Percentiles rank a stretch among this genome's conserved stretches.
Evolutionary conservation across 92 coral and sea anemone genomes (phyloP).

Genomic region (Desmophyllum pertusum): DNA sequence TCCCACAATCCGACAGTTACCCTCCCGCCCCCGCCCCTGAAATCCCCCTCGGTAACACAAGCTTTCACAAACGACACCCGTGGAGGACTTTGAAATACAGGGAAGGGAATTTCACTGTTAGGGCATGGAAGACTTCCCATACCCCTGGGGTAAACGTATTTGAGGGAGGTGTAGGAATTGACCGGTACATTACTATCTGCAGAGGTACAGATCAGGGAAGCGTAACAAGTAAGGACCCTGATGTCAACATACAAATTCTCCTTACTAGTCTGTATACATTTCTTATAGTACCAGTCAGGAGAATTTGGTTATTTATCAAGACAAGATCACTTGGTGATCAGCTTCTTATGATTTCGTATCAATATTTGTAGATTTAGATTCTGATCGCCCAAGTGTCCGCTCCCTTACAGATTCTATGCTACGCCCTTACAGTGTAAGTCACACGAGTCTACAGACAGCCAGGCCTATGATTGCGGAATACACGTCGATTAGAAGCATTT

Average conservation of each 20-base stretch:
- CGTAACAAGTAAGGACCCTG: not conserved
- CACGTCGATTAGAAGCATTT: slow-evolving; percentile 16
- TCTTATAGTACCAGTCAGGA: not conserved
- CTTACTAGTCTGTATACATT: not conserved
- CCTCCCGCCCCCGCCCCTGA: not conserved
- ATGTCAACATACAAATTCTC: not conserved
- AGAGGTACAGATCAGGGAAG: not conserved
- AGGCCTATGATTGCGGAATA: slow-evolving; percentile 9
- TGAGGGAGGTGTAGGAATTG: not conserved
- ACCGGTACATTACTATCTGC: not conserved
- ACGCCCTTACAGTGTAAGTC: not conserved
- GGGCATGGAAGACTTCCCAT: not conserved
- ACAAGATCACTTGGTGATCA: no score
- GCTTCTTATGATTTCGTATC: no score
- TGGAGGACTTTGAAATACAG: not conserved
- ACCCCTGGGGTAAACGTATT: not conserved
- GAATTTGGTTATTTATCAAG: not conserved
- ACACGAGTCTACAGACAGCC: slow-evolving; percentile 8
- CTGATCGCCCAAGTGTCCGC: not conserved
- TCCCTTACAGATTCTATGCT: not conserved
- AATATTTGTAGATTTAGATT: no score
- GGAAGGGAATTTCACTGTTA: not conserved
- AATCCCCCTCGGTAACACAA: not conserved
- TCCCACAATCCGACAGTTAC: not conserved
- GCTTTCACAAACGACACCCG: not conserved